Evolutionary conservation across 2,888 invertebrate genomes (phyloP).

Genomic region (Eilema griseolum): DNA sequence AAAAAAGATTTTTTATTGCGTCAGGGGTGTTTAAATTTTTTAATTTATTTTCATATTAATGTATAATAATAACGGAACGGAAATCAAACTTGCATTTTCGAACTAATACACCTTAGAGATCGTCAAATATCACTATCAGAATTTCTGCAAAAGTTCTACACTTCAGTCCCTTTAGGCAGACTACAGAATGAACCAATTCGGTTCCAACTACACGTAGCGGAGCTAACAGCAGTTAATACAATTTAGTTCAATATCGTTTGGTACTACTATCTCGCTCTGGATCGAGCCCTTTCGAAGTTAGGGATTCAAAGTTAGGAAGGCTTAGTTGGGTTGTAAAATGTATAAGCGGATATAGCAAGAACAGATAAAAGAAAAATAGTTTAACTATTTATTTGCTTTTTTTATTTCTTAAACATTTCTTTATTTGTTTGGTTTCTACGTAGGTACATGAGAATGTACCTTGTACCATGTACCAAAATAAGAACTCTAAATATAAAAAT

Average conservation of each 20-base stretch:
- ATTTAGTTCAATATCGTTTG: constrained; percentile 26
- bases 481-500: too few species aligned
- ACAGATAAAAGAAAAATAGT: neutral
- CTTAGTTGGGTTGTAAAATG: neutral
- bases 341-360: neutral
- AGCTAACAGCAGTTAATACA: constrained; percentile 27
- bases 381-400: too few species aligned
- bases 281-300: constrained; percentile 15
- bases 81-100: too few species aligned
- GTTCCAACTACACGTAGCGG: constrained; percentile 29
- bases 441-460: too few species aligned
- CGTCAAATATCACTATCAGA: neutral
- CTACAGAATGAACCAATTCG: constrained; percentile 29
- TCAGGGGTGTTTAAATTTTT: too few species aligned
- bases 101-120: too few species aligned
- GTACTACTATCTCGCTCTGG: constrained; percentile 20
- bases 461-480: too few species aligned
- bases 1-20: too few species aligned
- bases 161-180: constrained; percentile 3
- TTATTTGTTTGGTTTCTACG: too few species aligned
- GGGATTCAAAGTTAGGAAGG: neutral
- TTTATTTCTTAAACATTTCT: too few species aligned
- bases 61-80: too few species aligned
- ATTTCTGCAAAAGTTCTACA: constrained; percentile 10
- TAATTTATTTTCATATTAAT: too few species aligned